Conservation (phyloP, 2,888 invertebrate genomes). For the Koerneria pararmatus region DNA sequence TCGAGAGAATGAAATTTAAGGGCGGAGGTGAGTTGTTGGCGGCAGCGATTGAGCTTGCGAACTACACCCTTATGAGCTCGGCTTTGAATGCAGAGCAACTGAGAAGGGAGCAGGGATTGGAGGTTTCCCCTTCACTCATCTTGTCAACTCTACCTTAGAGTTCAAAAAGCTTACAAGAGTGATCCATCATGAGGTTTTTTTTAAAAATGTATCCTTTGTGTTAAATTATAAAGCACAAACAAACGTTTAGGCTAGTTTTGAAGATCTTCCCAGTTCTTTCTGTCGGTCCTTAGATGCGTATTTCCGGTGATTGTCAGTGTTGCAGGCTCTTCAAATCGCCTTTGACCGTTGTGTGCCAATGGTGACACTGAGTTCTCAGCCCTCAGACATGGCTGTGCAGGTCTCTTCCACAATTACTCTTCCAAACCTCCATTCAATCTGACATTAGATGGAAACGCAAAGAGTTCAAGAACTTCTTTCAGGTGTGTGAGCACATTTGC, state of each 20-base stretch:
- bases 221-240: no score
- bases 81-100: conserved; percentile 95
- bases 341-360: conserved; percentile 90
- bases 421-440: neutral
- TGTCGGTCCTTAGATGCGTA: neutral
- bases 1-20: conserved; percentile 10
- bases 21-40: conserved; percentile 72
- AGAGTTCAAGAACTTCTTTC: neutral
- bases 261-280: no score
- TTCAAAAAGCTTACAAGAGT: no score
- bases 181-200: no score
- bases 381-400: conserved; percentile 77
- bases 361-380: conserved; percentile 74
- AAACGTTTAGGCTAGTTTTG: no score
- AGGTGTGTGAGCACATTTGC: conserved; percentile 77
- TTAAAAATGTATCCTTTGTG: neutral
- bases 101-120: conserved; percentile 84
- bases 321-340: conserved; percentile 74
- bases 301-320: neutral
- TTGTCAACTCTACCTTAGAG: no score
- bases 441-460: neutral
- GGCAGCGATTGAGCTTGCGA: conserved; percentile 88
- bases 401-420: conserved; percentile 4
- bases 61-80: conserved; percentile 91
- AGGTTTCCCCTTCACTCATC: no score